A percentile compares a stretch with the other conserved stretches of the same genome.
Evolutionary conservation across 1,140 invertebrate genomes (phyloP).

Genomic region (Drosophila pseudoananassae): DNA sequence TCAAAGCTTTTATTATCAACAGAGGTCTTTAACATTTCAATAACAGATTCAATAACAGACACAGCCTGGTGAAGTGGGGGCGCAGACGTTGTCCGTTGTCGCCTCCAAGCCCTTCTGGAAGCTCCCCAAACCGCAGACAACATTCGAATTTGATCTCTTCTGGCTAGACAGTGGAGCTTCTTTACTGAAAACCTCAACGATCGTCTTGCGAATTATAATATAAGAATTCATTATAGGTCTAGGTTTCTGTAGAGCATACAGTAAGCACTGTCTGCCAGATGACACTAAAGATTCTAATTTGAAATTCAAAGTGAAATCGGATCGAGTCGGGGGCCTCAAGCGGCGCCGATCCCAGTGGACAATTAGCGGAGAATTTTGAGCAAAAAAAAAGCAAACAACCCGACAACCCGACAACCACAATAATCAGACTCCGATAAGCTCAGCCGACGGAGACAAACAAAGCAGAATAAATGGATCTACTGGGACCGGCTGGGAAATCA

Average conservation of each 20-base stretch:
- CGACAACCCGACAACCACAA: constrained; percentile 27
- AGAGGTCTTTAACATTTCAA: no score
- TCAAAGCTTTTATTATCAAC: constrained; percentile 24
- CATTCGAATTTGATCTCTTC: constrained; percentile 27
- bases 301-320: constrained; percentile 43
- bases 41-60: no score
- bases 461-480: constrained; percentile 51
- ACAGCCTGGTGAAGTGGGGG: no score
- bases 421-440: constrained; percentile 30
- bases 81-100: no score
- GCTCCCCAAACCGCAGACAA: constrained; percentile 32
- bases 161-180: not conserved
- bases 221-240: not conserved
- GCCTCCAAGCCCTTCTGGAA: constrained; percentile 34
- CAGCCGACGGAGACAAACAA: constrained; percentile 18
- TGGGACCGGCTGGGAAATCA: constrained; percentile 36
- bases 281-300: constrained; percentile 10
- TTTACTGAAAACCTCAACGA: not conserved
- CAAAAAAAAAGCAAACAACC: constrained; percentile 20
- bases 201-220: no score
- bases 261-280: constrained; percentile 15
- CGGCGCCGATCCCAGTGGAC: constrained; percentile 12
- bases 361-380: constrained; percentile 7
- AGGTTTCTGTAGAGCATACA: constrained; percentile 3
- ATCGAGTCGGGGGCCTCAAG: not conserved